Evolutionary conservation across 92 coral and sea anemone species (phyloP), one percentile per base, ranked within the genome.

Genomic region (Plumapathes pennacea): DNA sequence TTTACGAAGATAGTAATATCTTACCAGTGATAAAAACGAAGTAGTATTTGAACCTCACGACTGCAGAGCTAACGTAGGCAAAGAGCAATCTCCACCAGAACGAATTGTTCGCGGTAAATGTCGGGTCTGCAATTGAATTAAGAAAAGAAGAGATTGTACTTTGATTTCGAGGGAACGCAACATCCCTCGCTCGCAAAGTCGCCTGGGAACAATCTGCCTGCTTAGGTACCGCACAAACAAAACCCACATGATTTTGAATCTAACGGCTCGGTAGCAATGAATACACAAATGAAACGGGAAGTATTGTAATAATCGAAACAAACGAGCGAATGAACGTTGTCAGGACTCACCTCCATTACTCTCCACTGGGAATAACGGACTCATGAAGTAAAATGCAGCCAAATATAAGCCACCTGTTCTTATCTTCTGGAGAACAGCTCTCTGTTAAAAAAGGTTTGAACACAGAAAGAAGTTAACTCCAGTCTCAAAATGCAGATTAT

Each of bases 21-120:
- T 61, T 60, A 90, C 97, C 95, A 41, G 77, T 67, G 58, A 81
- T 67, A 46, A 84, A 90, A 9, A 87, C 97, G 36, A 86, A 90
- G 87, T 73, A 90, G 72, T 90, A 90, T 42, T 84, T 64, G 46
- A 88, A 57, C 32, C 78, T 85, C 6, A 64, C 22, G 4, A 54
- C 50, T 4, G 41, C 39, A 12, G 71, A 50, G 26, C 83, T 80
- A 12, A 86, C 25, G 77, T 89, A 90, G 18, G 90, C 78, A 49
- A 50, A 78, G 18, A 77, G 3, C 3, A 90, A 50, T 65, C 89
- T 80, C 64, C 76, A 48, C 18, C 74, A 25, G 52, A 86, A 64
- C n/a, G 95, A 69, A 2, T 59, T 58, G 12, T 57, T 46, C 21
- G 76, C 61, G 13, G 72, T 73, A 56, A 90, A 90, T 15, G 54